phyloP scores from a whole-genome alignment of 2,888 invertebrate genomes.

The Tinea semifulvella region DNA sequence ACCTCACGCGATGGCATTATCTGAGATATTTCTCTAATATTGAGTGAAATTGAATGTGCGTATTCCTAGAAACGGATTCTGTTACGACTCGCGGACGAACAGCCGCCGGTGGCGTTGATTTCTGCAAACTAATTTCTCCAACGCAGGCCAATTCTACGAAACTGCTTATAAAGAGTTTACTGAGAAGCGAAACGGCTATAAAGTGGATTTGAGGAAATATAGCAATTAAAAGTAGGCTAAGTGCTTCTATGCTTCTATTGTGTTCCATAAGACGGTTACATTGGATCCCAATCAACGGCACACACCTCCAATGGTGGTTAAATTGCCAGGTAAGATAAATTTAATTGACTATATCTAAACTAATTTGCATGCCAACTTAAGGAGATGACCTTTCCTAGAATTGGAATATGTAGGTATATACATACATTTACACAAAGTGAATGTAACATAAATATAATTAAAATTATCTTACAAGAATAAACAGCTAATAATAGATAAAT shows the following conservation, averaged over 20 bases:
- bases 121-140: conserved; percentile 63
- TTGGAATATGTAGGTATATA: too few relatives aligned
- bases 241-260: conserved; percentile 54
- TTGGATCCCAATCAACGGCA: conserved; percentile 60
- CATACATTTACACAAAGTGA: background rate
- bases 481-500: background rate
- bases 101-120: conserved; percentile 42
- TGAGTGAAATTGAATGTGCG: conserved; percentile 61
- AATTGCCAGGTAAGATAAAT: conserved; percentile 52
- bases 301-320: conserved; percentile 64
- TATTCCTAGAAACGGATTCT: conserved; percentile 51
- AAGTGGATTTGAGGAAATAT: conserved; percentile 64
- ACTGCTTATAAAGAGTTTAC: conserved; percentile 63
- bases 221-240: conserved; percentile 44
- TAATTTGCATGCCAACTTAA: too few relatives aligned
- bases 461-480: background rate
- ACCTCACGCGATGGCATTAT: conserved; percentile 57
- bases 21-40: conserved; percentile 49
- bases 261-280: conserved; percentile 52
- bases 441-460: background rate
- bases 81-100: conserved; percentile 43
- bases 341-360: too few relatives aligned
- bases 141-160: conserved; percentile 50
- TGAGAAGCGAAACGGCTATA: conserved; percentile 56
- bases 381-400: too few relatives aligned